These are phyloP conservation scores for Hybognathus amarus DNA, from an alignment of 2,797 vertebrate species.

Conservation along the genomic window DNA sequence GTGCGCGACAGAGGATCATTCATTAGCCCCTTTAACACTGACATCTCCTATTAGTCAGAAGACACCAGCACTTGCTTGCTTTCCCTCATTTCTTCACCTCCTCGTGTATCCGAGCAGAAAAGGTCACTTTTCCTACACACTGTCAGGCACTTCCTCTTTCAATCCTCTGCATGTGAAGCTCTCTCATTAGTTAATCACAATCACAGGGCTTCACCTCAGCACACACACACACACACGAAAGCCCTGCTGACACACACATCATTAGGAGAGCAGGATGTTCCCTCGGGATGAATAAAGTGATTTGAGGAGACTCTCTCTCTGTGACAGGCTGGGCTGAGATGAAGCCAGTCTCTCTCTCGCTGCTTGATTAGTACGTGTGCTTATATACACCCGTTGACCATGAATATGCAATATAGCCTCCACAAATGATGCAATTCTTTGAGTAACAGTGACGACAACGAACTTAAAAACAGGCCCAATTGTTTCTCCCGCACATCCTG, in stretches of 20 bases:
- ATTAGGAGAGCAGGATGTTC: slow-evolving; percentile 30
- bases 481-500: slow-evolving; percentile 14
- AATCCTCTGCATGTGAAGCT: background rate
- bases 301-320: background rate
- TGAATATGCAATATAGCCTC: slow-evolving; percentile 11
- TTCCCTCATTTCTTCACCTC: slow-evolving; percentile 48
- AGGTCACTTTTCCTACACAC: slow-evolving; percentile 46
- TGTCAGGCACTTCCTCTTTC: slow-evolving; percentile 16
- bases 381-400: slow-evolving; percentile 13
- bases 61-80: slow-evolving; percentile 21
- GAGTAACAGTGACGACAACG: slow-evolving; percentile 39
- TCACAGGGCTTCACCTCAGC: slow-evolving; percentile 67
- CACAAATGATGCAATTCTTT: slow-evolving; percentile 51
- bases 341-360: slow-evolving; percentile 5
- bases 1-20: slow-evolving; percentile 14
- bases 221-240: background rate
- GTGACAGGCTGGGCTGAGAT: slow-evolving; percentile 47
- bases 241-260: slow-evolving; percentile 29
- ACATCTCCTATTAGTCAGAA: slow-evolving; percentile 34
- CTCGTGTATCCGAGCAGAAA: slow-evolving; percentile 47
- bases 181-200: slow-evolving; percentile 48
- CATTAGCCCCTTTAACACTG: slow-evolving; percentile 51
- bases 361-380: slow-evolving; percentile 38
- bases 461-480: slow-evolving; percentile 2
- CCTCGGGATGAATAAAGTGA: background rate